Evolutionary conservation across 2,888 invertebrate species (phyloP).

Genomic region (Biston stratarius): DNA sequence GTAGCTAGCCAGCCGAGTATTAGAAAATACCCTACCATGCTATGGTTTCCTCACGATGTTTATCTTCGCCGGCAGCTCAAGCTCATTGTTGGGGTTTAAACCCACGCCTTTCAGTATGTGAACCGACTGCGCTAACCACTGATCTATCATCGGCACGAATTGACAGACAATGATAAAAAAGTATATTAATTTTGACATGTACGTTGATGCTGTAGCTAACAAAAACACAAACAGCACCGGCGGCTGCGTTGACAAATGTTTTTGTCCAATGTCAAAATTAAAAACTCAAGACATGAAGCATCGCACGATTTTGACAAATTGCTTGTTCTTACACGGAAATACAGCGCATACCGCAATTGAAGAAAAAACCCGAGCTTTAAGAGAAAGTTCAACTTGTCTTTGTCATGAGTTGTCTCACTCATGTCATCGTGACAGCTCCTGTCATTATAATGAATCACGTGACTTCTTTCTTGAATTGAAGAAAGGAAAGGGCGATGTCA

Average conservation of each 20-base stretch:
- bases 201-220: not conserved
- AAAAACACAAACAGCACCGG: not conserved
- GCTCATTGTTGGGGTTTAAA: too few species aligned
- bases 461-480: slow-evolving; percentile 21
- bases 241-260: slow-evolving; percentile 24
- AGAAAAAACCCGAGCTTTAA: slow-evolving; percentile 25
- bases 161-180: slow-evolving; percentile 1
- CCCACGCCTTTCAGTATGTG: too few species aligned
- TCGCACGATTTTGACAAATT: slow-evolving; percentile 31
- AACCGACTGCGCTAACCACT: too few species aligned
- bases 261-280: slow-evolving; percentile 26
- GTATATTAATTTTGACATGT: not conserved
- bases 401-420: slow-evolving; percentile 22
- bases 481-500: slow-evolving; percentile 12
- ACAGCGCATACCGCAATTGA: slow-evolving; percentile 11
- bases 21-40: too few species aligned
- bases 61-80: too few species aligned
- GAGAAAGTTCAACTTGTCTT: slow-evolving; percentile 30
- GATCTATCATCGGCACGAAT: too few species aligned
- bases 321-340: slow-evolving; percentile 26
- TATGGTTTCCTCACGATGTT: too few species aligned
- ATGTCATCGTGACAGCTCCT: slow-evolving; percentile 27
- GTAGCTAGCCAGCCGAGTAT: too few species aligned
- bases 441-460: slow-evolving; percentile 29
- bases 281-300: slow-evolving; percentile 17